Evolutionary conservation across 2,888 invertebrate genomes (phyloP).

Genomic region (Pristionchus exspectatus): DNA sequence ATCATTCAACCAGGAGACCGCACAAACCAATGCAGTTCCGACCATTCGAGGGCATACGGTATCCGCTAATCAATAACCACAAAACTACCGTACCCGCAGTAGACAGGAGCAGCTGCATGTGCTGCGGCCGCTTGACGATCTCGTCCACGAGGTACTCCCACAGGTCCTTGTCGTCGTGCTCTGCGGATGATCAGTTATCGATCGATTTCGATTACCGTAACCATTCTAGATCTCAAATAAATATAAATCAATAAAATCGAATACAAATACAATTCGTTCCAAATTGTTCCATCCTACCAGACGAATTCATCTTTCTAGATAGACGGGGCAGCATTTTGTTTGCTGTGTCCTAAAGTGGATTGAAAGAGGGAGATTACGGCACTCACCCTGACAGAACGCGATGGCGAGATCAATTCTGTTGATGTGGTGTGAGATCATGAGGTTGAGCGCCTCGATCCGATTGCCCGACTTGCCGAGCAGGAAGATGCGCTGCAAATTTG

Average conservation of each 20-base stretch:
- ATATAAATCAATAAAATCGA: too few species aligned
- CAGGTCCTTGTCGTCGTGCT: slow-evolving; percentile 74
- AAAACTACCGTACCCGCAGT: slow-evolving; percentile 64
- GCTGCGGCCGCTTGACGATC: slow-evolving; percentile 67
- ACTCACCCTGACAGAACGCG: slow-evolving; percentile 79
- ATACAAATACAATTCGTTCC: too few species aligned
- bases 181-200: slow-evolving; percentile 53
- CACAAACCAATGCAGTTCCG: background rate
- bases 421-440: slow-evolving; percentile 87
- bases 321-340: too few species aligned
- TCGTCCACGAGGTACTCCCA: slow-evolving; percentile 73
- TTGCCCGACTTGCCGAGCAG: slow-evolving; percentile 83
- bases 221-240: too few species aligned
- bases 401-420: slow-evolving; percentile 91
- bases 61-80: background rate
- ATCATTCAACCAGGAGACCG: background rate
- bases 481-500: slow-evolving; percentile 84
- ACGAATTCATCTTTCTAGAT: too few species aligned
- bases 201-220: background rate
- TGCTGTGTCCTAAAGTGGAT: too few species aligned
- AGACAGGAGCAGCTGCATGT: slow-evolving; percentile 68
- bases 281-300: too few species aligned
- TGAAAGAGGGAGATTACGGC: too few species aligned
- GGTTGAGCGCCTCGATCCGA: slow-evolving; percentile 88
- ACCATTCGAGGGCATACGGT: background rate